These are phyloP conservation scores for Punctoribates punctum DNA, from an alignment of 2,888 invertebrate species.

Conservation along the genomic window DNA sequence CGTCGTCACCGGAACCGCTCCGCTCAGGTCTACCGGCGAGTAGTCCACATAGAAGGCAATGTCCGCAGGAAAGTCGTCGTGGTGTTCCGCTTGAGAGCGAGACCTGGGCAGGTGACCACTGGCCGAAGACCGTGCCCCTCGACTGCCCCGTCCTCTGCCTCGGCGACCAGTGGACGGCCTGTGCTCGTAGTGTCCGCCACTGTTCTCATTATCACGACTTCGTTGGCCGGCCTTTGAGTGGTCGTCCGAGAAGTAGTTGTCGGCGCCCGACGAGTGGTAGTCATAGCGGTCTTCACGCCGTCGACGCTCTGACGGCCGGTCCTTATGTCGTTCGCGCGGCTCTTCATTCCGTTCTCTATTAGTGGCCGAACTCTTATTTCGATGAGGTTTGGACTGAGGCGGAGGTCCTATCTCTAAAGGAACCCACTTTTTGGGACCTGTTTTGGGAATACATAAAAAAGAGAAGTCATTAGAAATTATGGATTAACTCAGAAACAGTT, in stretches of 20 bases:
- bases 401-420: constrained; percentile 74
- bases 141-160: not conserved
- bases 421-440: constrained; percentile 70
- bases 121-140: not conserved
- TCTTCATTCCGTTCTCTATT: not conserved
- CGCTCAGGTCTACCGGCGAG: constrained; percentile 37
- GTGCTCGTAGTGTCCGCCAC: not conserved
- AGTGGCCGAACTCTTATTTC: not conserved
- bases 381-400: constrained; percentile 10
- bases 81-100: constrained; percentile 43
- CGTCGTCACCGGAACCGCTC: constrained; percentile 44
- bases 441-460: not conserved
- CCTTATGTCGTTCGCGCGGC: not conserved
- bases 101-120: not conserved
- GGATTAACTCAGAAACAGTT: not conserved
- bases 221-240: constrained; percentile 22
- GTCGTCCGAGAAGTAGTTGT: constrained; percentile 30
- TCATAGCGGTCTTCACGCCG: constrained; percentile 22
- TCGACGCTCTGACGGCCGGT: not conserved
- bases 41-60: constrained; percentile 42
- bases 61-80: constrained; percentile 44
- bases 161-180: not conserved
- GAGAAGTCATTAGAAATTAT: no score
- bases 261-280: constrained; percentile 24
- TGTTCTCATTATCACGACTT: not conserved